Evolutionary conservation across 2,797 vertebrate genomes (phyloP).

Genomic region (Chaetophractus vellerosus): DNA sequence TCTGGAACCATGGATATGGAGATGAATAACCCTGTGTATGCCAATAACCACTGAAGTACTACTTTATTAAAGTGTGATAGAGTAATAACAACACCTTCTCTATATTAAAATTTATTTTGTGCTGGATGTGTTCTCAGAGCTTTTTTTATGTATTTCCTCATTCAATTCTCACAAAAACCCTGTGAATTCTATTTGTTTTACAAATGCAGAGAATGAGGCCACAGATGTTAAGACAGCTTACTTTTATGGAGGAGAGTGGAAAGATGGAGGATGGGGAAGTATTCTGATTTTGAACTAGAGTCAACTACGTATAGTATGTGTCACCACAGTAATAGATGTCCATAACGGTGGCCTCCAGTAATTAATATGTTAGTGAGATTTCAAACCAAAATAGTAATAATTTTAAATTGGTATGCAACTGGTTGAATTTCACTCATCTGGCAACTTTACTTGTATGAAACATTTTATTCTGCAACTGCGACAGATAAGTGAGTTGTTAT

Average conservation of each 20-base stretch:
- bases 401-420: constrained; percentile 32
- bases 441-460: constrained; percentile 14
- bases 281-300: neutral
- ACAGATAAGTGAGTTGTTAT: constrained; percentile 13
- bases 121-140: constrained; percentile 2
- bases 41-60: neutral
- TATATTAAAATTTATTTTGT: constrained; percentile 34
- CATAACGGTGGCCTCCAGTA: neutral
- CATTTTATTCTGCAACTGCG: constrained; percentile 35
- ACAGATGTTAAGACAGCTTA: constrained; percentile 12
- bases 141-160: constrained; percentile 7
- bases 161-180: constrained; percentile 14
- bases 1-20: neutral
- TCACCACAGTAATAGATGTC: neutral
- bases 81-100: neutral
- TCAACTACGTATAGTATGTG: neutral
- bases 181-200: neutral
- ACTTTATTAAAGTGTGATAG: constrained; percentile 5
- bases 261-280: neutral
- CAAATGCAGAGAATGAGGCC: constrained; percentile 43
- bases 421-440: neutral
- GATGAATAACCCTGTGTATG: neutral
- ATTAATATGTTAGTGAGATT: constrained; percentile 48
- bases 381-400: constrained; percentile 52
- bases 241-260: neutral